These are phyloP conservation scores for Chloroceryle inda DNA, from an alignment of 2,797 vertebrate genomes.

Conservation along the genomic window DNA sequence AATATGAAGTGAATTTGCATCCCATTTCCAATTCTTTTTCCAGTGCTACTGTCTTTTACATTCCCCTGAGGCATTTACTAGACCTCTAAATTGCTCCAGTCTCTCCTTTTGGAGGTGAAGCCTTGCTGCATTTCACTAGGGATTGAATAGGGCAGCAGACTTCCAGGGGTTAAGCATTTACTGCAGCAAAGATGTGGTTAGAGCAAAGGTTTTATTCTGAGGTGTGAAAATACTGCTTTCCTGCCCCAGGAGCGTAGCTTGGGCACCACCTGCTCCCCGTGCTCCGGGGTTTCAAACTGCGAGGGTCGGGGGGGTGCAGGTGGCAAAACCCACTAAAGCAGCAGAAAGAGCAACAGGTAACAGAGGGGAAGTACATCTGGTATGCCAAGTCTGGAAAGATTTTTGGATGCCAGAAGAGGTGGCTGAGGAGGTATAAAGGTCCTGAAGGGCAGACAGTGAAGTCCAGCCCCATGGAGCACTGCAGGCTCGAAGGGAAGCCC, in stretches of 20 bases:
- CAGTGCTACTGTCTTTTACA: background rate
- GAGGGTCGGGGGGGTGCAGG: accelerated
- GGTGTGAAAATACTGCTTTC: background rate
- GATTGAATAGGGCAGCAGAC: background rate
- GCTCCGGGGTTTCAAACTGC: accelerated
- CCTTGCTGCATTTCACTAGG: background rate
- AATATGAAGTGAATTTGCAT: background rate
- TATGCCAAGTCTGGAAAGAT: background rate
- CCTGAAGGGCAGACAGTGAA: background rate
- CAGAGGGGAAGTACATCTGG: background rate
- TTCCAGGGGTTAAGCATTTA: background rate
- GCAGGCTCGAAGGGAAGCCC: background rate
- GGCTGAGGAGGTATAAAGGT: background rate
- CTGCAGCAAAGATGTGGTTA: background rate
- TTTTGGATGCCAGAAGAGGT: background rate
- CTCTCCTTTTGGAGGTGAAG: background rate
- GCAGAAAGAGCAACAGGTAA: background rate
- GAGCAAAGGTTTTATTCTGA: background rate
- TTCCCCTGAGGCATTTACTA: background rate
- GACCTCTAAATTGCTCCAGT: background rate
- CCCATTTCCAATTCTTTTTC: background rate
- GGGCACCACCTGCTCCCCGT: background rate
- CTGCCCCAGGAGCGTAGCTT: background rate
- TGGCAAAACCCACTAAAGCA: background rate
- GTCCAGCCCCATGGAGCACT: accelerated